These are phyloP conservation scores for Cephus rjabovi DNA, from an alignment of 2,888 invertebrate genomes.

Conservation along the genomic window DNA sequence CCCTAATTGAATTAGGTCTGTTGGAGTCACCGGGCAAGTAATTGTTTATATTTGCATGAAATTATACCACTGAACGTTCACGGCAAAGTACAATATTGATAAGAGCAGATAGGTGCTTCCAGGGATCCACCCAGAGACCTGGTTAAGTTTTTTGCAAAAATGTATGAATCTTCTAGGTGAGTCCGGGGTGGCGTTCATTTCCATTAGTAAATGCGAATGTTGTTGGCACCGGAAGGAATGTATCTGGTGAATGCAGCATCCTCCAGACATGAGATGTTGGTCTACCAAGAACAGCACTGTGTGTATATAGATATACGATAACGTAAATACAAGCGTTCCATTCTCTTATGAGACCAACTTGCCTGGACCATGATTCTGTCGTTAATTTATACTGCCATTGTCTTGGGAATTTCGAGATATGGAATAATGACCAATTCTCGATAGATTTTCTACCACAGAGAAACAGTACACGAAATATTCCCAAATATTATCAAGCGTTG, in stretches of 20 bases:
- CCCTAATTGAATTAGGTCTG: constrained; percentile 30
- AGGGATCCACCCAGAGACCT: background rate
- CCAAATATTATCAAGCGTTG: background rate
- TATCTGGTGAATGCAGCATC: background rate
- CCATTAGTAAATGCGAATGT: background rate
- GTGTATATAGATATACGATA: background rate
- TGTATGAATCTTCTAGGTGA: background rate
- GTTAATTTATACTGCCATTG: background rate
- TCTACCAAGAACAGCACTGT: background rate
- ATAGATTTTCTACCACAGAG: background rate
- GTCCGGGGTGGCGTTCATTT: background rate
- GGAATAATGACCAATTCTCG: background rate
- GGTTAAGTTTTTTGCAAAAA: background rate
- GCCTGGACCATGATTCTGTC: background rate
- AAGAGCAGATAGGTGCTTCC: constrained; percentile 12
- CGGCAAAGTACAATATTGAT: constrained; percentile 40
- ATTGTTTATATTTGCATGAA: constrained; percentile 57
- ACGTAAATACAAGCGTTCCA: background rate
- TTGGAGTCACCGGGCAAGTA: constrained; percentile 33
- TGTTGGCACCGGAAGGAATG: background rate
- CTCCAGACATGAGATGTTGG: background rate
- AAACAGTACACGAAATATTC: background rate
- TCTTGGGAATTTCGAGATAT: background rate
- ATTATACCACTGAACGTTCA: constrained; percentile 41
- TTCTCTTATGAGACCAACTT: background rate